Conservation (phyloP, 1,140 invertebrate genomes). For the Procambarus virginalis region DNA sequence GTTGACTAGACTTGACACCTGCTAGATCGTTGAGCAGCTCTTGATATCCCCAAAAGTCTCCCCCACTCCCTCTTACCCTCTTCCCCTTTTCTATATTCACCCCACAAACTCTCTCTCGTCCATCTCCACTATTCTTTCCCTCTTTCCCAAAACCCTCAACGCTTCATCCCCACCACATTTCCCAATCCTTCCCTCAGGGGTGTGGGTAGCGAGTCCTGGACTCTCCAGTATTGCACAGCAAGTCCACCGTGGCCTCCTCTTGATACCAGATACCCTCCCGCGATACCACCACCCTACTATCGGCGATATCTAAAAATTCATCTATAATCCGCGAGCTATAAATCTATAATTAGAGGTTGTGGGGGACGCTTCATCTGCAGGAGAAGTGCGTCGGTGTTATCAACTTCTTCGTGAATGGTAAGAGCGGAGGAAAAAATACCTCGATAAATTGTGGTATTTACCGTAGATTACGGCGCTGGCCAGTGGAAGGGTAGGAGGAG, state of each 20-base stretch:
- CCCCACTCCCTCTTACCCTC: background rate
- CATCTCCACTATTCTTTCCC: too few species aligned
- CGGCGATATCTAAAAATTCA: conserved; percentile 33
- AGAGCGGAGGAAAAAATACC: background rate
- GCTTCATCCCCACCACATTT: background rate
- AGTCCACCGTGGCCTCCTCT: background rate
- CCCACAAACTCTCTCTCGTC: background rate
- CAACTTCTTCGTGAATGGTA: background rate
- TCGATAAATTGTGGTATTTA: conserved; percentile 44
- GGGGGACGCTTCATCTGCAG: conserved; percentile 1
- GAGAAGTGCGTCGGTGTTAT: conserved; percentile 21
- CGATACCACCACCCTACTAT: conserved; percentile 10
- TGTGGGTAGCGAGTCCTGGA: background rate
- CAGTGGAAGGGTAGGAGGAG: too few species aligned
- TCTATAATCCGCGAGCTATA: conserved; percentile 46
- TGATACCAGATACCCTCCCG: conserved; percentile 8
- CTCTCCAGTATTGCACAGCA: background rate
- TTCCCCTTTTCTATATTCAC: background rate
- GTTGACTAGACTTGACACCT: background rate
- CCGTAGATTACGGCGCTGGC: background rate
- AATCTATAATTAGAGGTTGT: conserved; percentile 37
- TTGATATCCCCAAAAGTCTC: background rate
- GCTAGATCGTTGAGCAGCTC: background rate
- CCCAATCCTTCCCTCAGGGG: background rate
- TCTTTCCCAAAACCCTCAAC: background rate